Evolutionary conservation across 2,113 vertebrate species (phyloP).

Genomic region (Vulpes vulpes): DNA sequence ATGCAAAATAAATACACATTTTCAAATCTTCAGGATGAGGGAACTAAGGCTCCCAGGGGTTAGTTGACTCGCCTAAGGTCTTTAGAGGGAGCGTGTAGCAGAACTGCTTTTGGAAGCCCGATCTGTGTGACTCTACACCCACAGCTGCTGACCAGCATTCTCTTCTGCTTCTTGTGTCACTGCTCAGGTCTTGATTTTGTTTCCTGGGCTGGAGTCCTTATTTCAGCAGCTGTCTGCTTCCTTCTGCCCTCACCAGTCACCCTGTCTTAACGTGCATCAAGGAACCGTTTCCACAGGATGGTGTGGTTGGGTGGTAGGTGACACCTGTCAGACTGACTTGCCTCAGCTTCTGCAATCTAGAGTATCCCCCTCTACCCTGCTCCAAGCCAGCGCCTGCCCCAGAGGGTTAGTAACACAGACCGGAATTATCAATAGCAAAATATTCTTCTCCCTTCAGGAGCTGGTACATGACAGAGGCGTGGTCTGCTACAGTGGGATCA

Average conservation of each 20-base stretch:
- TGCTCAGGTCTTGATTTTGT: background rate
- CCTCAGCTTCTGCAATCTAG: background rate
- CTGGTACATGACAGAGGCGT: slow-evolving; percentile 91
- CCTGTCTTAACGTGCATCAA: background rate
- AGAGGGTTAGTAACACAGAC: slow-evolving; percentile 82
- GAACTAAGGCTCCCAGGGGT: background rate
- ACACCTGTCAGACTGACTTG: background rate
- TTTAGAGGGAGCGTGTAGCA: background rate
- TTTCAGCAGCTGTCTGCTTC: background rate
- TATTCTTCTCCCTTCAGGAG: slow-evolving; percentile 86
- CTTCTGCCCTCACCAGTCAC: background rate
- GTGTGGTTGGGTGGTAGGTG: background rate
- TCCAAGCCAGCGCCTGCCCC: background rate
- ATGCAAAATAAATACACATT: background rate
- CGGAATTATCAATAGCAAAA: slow-evolving; percentile 91
- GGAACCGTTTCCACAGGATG: background rate
- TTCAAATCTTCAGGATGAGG: background rate
- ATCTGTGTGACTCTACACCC: background rate
- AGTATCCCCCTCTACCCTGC: background rate
- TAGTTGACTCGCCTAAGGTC: background rate
- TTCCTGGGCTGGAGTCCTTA: background rate
- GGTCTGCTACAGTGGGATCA: slow-evolving; percentile 92
- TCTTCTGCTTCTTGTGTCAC: background rate
- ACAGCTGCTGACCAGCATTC: background rate
- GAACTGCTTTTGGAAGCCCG: background rate